These are phyloP conservation scores for Recurvirostra avosetta DNA, from an alignment of 2,113 vertebrate species.

Conservation along the genomic window DNA sequence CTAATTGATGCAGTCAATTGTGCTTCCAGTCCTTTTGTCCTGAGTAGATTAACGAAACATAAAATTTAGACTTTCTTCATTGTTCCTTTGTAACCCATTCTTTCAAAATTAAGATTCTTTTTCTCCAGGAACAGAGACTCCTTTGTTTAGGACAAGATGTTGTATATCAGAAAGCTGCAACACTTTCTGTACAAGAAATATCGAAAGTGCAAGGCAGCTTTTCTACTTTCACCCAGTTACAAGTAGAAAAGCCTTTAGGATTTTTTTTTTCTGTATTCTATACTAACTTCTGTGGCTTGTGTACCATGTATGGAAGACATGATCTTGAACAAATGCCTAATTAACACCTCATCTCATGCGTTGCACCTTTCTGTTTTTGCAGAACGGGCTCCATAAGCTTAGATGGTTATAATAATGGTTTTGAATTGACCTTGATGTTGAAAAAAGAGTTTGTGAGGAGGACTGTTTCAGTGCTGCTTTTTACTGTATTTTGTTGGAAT, in stretches of 20 bases:
- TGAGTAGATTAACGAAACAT: not conserved
- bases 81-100: not conserved
- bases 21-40: not conserved
- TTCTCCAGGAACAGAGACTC: not conserved
- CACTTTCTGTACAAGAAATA: not conserved
- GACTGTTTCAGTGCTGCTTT: not conserved
- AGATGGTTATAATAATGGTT: not conserved
- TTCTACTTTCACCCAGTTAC: not conserved
- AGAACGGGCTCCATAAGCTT: not conserved
- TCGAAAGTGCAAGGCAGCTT: not conserved
- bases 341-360: not conserved
- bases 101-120: not conserved
- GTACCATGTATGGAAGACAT: rapidly evolving
- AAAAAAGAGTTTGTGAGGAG: not conserved
- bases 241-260: not conserved
- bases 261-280: not conserved
- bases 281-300: not conserved
- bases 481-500: not conserved
- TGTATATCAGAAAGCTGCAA: not conserved
- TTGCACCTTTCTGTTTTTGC: not conserved
- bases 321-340: not conserved
- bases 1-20: not conserved
- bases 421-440: not conserved
- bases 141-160: not conserved
- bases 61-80: not conserved